phyloP scores from a whole-genome alignment of 2,888 invertebrate genomes.

The Apotomis betuletana region DNA sequence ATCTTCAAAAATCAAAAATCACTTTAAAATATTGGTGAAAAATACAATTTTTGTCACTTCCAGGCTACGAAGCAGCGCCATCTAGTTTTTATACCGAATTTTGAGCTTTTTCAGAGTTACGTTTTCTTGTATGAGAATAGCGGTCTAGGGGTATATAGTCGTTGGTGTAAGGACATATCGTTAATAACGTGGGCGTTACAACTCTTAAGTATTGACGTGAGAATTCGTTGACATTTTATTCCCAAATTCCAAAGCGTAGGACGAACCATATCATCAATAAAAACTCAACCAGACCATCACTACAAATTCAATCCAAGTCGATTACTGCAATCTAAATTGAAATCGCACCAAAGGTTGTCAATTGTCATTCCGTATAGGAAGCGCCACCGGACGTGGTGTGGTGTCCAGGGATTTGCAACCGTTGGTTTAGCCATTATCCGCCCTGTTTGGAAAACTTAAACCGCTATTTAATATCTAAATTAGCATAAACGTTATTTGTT shows the following conservation, averaged over 20 bases:
- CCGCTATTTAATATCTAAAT: slow-evolving; percentile 37
- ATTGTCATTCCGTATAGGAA: slow-evolving; percentile 36
- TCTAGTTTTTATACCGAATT: too few species aligned
- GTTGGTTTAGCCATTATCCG: slow-evolving; percentile 40
- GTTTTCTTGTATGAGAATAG: too few species aligned
- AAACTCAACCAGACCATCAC: background rate
- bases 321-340: slow-evolving; percentile 38
- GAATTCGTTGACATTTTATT: slow-evolving; percentile 25
- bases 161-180: background rate
- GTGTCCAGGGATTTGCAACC: slow-evolving; percentile 39
- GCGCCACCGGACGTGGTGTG: slow-evolving; percentile 28
- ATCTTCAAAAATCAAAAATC: too few species aligned
- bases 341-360: slow-evolving; percentile 39
- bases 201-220: background rate
- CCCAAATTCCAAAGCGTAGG: slow-evolving; percentile 19
- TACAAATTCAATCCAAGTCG: slow-evolving; percentile 42
- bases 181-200: background rate
- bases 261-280: slow-evolving; percentile 3
- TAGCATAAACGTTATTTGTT: slow-evolving; percentile 35
- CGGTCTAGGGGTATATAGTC: too few species aligned
- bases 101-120: too few species aligned
- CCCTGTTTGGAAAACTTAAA: slow-evolving; percentile 38
- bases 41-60: too few species aligned
- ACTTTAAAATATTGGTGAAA: too few species aligned
- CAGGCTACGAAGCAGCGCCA: too few species aligned